phyloP scores from a whole-genome alignment of 2,888 invertebrate species.

The Polydesmus complanatus region DNA sequence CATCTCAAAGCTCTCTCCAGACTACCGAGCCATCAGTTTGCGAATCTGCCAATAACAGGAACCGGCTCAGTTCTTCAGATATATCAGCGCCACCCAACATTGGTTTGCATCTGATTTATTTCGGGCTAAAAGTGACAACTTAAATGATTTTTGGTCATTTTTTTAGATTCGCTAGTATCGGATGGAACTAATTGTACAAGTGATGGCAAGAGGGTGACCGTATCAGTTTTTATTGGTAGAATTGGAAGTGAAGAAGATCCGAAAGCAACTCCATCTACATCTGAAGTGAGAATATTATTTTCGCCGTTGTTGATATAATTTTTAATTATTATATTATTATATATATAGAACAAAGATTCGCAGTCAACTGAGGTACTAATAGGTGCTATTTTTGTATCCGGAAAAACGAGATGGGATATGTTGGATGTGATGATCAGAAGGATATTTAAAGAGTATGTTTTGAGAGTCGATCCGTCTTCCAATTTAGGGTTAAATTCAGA shows the following conservation, averaged over 20 bases:
- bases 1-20: slow-evolving; percentile 40
- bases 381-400: slow-evolving; percentile 76
- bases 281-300: too few species aligned
- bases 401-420: slow-evolving; percentile 89
- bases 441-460: slow-evolving; percentile 87
- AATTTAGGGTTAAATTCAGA: slow-evolving; percentile 69
- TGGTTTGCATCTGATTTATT: slow-evolving; percentile 15
- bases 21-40: slow-evolving; percentile 15
- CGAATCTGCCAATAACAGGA: slow-evolving; percentile 8
- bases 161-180: slow-evolving; percentile 30
- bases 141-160: background rate
- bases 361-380: slow-evolving; percentile 51
- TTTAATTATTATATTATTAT: background rate
- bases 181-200: too few species aligned
- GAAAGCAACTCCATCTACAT: slow-evolving; percentile 9
- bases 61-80: slow-evolving; percentile 22
- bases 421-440: slow-evolving; percentile 79
- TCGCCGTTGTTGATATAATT: too few species aligned
- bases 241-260: slow-evolving; percentile 32
- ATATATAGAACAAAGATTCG: background rate
- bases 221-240: slow-evolving; percentile 70
- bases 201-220: slow-evolving; percentile 64
- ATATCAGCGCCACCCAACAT: slow-evolving; percentile 21
- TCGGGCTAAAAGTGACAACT: background rate
- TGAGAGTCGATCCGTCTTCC: slow-evolving; percentile 81